Evolutionary conservation across 2,113 vertebrate species (phyloP).

Genomic region (Pollimyrus isidori): DNA sequence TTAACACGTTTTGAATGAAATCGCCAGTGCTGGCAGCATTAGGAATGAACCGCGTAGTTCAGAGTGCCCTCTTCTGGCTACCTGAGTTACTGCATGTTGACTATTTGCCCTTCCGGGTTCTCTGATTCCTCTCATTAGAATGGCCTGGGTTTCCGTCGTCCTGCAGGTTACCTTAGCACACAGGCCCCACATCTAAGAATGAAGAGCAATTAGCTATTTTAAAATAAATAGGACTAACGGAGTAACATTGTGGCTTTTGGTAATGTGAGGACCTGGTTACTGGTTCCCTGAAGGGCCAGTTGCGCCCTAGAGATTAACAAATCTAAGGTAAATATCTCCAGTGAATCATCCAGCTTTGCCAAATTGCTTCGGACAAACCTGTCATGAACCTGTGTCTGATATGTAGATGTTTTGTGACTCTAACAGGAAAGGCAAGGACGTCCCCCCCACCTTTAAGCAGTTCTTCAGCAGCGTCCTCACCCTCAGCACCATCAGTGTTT

Average conservation of each 20-base stretch:
- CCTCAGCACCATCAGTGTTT: conserved; percentile 82
- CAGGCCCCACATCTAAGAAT: not conserved
- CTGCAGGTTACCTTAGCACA: not conserved
- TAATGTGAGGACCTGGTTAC: not conserved
- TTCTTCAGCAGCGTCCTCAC: conserved; percentile 90
- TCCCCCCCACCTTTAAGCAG: conserved; percentile 86
- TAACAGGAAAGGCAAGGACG: conserved; percentile 87
- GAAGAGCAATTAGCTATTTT: not conserved
- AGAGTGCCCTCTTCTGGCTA: conserved; percentile 11
- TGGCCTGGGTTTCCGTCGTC: not conserved
- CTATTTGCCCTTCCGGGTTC: not conserved
- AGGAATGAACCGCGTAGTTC: not conserved
- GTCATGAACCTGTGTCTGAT: not conserved
- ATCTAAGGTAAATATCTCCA: not conserved
- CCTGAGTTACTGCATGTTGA: not conserved
- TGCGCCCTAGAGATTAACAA: not conserved
- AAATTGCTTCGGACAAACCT: not conserved
- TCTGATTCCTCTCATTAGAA: not conserved
- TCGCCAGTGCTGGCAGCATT: not conserved
- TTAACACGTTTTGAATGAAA: not conserved
- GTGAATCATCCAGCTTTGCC: not conserved
- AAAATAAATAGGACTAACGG: not conserved
- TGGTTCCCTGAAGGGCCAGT: not conserved
- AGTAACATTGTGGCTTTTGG: not conserved
- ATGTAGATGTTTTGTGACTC: not conserved